Base-by-base conservation (phyloP, 2,797 vertebrate genomes). In the Dallia pectoralis region DNA sequence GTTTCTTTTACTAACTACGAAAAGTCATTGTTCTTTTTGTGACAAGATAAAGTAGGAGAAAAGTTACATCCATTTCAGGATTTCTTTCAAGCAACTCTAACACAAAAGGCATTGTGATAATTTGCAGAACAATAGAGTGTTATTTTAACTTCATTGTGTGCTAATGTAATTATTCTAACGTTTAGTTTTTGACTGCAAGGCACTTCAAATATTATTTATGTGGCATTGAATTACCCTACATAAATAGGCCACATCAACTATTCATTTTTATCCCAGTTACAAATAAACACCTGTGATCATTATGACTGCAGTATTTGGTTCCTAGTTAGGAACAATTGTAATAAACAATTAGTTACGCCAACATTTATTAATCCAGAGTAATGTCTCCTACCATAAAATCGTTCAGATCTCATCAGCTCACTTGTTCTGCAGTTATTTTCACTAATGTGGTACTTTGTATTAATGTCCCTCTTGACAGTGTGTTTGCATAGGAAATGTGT, bases 381-480 rank as follows among this genome's bases (percentile, higher is more conserved):
- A 69, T 51, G 49, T 69, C 27, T 53, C 4, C 30, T 49, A 4
- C 6, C 25, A 32, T 30, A 25, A 19, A n/a, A 8, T 56, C 49
- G 49, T 4, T 51, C 47, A 11, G 18, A 19, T 69, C 22, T 51
- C 30, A 16, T 48, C n/a, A 15, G 49, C 4, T 1, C 19, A 11
- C 15, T 51, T 51, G 32, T 53, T 29, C 47, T 44, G 40, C 66
- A 44, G 25, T 67, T 4, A 67, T 48, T 47, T 27, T 3, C 47
- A 25, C 22, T 47, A 4, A 27, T 67, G 47, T 48, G 9, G 40
- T 25, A 48, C 25, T 67, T 8, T 53, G 4, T 53, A 15, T 29
- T 51, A 30, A 18, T 19, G 47, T 16, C 44, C 67, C 44, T 8
- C 40, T 69, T 69, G 67, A 69, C 67, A 69, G 47, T n/a, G 8